Base-by-base conservation (phyloP, 2,797 vertebrate species). In the Betta splendens region DNA sequence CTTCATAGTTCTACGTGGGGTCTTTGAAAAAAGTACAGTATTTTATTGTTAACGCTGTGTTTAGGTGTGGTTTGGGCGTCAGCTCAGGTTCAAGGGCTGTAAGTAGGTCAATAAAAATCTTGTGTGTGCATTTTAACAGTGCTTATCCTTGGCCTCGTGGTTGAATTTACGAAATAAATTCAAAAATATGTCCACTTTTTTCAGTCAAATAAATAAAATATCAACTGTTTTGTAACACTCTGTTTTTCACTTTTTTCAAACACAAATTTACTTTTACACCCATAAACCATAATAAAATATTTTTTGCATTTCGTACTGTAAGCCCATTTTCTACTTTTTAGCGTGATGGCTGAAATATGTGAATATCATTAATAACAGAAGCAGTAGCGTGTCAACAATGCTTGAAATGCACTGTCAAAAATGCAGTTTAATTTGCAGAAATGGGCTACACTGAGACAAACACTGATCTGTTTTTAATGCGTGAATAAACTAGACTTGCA, bases 61-160 rank as follows among this genome's bases (percentile, higher is more conserved):
- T 39, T 50, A 25, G 4, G 4, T 36, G n/a, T 39, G 13, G 12
- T 18, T 42, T 50, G 23, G 11, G 61, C 55, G 55, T 47, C 35
- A 47, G 50, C 40, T 73, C 21, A 2, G 18, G 20, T 15, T 59
- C 8, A 25, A 57, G 10, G 65, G 50, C 33, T 61, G 31, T 33
- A 68, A 59, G 32, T 75, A 62, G 63, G 64, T 82, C 54, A 76
- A 12, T 68, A 36, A 61, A 69, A 76, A 79, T 67, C 43, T 2
- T 58, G 77, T 32, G 51, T 0, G 64, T 32, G 28, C 37, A 3
- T 6, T 76, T 68, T 54, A 57, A 8, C 16, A 29, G 57, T 56
- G 15, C 8, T 46, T 22, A 2, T 29, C 35, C 15, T 16, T 38
- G 28, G 10, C 29, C 25, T 12, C 4, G 11, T 40, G 26, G 23